These are phyloP conservation scores for Bubo scandiacus DNA, from an alignment of 2,113 vertebrate species.

Conservation along the genomic window DNA sequence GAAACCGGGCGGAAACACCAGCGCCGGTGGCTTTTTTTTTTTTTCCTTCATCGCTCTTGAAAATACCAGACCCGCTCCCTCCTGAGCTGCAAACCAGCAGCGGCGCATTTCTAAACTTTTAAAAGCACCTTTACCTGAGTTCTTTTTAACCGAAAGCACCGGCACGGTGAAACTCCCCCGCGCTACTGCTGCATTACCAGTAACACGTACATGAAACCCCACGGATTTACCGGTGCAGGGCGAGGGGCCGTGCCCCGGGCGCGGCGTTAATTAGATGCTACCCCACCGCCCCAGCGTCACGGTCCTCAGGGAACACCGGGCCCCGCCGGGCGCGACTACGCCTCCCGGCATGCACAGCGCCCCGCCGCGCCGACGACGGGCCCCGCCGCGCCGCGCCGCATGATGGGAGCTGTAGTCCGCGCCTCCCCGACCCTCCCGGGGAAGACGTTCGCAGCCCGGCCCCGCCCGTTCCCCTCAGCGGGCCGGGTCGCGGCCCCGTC, in stretches of 20 bases:
- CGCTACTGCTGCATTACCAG: background rate
- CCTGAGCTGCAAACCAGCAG: rapidly evolving
- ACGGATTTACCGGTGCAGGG: no score
- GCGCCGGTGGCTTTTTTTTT: rapidly evolving
- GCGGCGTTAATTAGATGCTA: no score
- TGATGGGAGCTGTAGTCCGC: background rate
- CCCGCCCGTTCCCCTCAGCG: background rate
- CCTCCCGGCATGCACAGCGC: background rate
- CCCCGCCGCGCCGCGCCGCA: background rate
- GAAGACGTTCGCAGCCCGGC: no score
- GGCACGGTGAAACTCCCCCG: no score
- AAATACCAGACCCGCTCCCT: rapidly evolving
- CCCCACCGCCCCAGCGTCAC: no score
- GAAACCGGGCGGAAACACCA: constrained; percentile 62
- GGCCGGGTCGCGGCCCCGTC: rapidly evolving
- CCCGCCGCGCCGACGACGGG: background rate
- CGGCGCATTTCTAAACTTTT: rapidly evolving
- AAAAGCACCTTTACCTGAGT: rapidly evolving
- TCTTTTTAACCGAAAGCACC: rapidly evolving
- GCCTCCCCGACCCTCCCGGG: rapidly evolving
- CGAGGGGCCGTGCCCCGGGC: no score
- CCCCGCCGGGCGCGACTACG: no score
- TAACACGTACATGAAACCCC: no score
- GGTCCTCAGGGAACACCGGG: background rate
- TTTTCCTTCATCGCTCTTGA: background rate